Evolutionary conservation across 1,140 invertebrate species (phyloP), one percentile per base, ranked within the genome.

Genomic region (Leptinotarsa lineolata): DNA sequence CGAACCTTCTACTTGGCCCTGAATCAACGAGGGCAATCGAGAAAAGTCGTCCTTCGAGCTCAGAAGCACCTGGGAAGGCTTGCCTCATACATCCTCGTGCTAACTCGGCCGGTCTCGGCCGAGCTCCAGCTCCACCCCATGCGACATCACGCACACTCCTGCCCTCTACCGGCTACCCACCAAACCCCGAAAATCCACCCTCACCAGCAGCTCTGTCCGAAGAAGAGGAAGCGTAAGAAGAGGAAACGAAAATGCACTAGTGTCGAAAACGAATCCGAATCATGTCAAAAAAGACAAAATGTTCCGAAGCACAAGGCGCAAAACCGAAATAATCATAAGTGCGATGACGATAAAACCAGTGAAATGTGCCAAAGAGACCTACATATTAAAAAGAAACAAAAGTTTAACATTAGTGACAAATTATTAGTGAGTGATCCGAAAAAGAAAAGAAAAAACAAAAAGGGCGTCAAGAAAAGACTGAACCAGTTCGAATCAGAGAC

Each of bases 1-100:
- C 90, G 91, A 76, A 92, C 92, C 1, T 85, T 91, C 72, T 95
- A 93, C 84, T 85, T 95, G 79, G 94, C 92, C 24, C 84, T 95
- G 60, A 92, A 93, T 82, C 89, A 89, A 73, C 84, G 87, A 58
- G 94, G 94, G 4, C 85, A 88, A 77, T 89, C 92, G 72, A 86
- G 92, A 22, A 89, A 89, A 76, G 91, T 92, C 54, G 89, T 92
- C 84, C 87, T 93, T 21, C 90, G 90, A 60, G 85, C 89, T 68
- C 86, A 83, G 70, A 87, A 91, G 74, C 88, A 90, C 69, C 86
- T 94, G 30, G 92, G 92, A 21, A 91, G 91, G 79, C 86, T 93
- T 66, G 90, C 91, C 59, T 88, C 87, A 39, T 93, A 93, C 81
- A 91, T 91, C 45, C 84, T 88, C 54, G 90, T 90, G 48, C 87